Conservation (phyloP, 2,797 vertebrate genomes). For the Rhynchotus rufescens region DNA sequence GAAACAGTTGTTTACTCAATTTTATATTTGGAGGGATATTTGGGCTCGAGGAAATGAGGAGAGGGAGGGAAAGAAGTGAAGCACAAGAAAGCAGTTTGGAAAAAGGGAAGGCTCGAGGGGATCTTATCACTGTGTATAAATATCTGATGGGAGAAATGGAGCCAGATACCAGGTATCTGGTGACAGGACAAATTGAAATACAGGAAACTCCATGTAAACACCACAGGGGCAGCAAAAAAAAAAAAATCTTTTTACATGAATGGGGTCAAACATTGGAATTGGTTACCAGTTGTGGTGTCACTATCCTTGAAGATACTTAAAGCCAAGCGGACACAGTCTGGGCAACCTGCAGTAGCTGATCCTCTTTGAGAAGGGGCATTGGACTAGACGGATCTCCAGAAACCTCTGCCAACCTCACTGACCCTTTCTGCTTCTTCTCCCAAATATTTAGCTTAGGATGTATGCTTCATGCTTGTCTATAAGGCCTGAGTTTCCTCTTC, state of each 20-base stretch:
- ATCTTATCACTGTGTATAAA: background rate
- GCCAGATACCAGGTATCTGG: background rate
- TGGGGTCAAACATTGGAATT: background rate
- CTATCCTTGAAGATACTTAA: background rate
- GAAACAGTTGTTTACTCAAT: constrained; percentile 55
- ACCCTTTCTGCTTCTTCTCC: background rate
- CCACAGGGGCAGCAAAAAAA: background rate
- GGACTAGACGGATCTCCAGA: background rate
- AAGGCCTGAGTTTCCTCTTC: background rate
- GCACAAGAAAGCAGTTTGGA: constrained; percentile 36
- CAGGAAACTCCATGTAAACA: constrained; percentile 41
- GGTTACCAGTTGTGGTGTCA: background rate
- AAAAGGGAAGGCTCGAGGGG: background rate
- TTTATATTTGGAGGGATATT: constrained; percentile 47
- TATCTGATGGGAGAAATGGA: background rate
- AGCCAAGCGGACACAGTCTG: background rate
- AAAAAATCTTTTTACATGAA: background rate
- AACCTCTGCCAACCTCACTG: background rate
- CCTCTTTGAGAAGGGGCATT: background rate
- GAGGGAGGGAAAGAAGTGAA: constrained; percentile 59
- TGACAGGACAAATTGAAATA: constrained; percentile 3
- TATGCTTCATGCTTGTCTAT: background rate
- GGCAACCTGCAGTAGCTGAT: background rate
- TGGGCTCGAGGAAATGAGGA: constrained; percentile 53
- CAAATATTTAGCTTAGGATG: background rate